Evolutionary conservation across 2,888 invertebrate species (phyloP), one percentile per base, ranked within the genome.

Genomic region (Eupeodes latifasciatus): DNA sequence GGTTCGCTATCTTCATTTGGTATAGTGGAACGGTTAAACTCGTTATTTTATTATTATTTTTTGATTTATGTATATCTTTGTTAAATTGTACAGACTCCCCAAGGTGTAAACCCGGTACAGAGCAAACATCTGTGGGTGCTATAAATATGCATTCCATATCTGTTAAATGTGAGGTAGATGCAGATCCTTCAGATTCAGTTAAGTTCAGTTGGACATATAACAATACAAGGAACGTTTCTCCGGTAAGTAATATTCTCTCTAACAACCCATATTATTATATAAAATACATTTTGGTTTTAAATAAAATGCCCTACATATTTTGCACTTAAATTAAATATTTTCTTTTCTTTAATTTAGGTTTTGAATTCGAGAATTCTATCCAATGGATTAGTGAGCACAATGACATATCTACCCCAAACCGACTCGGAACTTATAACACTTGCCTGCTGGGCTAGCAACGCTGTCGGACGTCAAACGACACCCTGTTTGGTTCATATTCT

Each of bases 371-470:
- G 94, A 89, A 93, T 94, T 90, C 92, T 93, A 89, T 94, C 94
- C 78, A 94, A 94, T 91, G 95, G 95, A 12, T 93, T 95, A 36
- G 94, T 94, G 80, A 95, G 95, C 91, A 95, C 95, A 0, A 95
- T 95, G 72, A 94, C 95, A 89, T 95, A 95, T 90, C 94, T 95
- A 64, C 94, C 95, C 71, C 94, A 93, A 90, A 93, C 93, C 72
- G 94, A 94, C 94, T 91, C 94, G 49, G 97, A 98, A 92, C 95
- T 97, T 90, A 97, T 97, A 85, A 97, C 97, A 91, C 94, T 98
- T 34, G 96, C 97, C 6, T 98, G 98, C 92, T 98, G 97, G 97
- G 97, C 97, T 5, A 96, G 96, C 92, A 98, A 98, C 93, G 95
- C 95, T 89, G 96, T 98, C 16, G 98, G 98, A 44, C 95, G 96